These are phyloP conservation scores for Patella pellucida DNA, from an alignment of 2,888 invertebrate species.

Conservation along the genomic window DNA sequence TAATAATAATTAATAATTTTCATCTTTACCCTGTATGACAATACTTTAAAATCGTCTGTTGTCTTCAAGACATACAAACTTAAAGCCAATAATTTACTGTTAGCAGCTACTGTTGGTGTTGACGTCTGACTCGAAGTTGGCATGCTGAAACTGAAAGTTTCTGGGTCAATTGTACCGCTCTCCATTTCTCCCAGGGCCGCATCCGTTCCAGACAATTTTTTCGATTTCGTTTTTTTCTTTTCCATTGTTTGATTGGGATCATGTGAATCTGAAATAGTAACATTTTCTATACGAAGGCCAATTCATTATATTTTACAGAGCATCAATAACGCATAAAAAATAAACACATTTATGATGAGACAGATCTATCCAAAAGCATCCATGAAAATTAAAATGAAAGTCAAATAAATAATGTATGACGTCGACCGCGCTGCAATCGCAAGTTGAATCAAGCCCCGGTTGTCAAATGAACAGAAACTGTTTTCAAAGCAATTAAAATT, in stretches of 20 bases:
- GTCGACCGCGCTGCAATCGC: constrained; percentile 9
- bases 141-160: constrained; percentile 4
- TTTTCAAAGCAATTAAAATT: too few species aligned
- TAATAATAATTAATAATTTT: too few species aligned
- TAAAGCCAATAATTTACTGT: not conserved
- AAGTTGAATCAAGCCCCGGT: not conserved
- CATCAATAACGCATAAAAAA: too few species aligned
- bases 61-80: not conserved
- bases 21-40: not conserved
- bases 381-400: constrained; percentile 2
- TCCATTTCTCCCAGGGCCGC: constrained; percentile 1
- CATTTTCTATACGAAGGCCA: too few species aligned
- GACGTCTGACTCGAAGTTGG: not conserved
- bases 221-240: too few species aligned
- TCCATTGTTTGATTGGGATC: too few species aligned
- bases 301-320: too few species aligned
- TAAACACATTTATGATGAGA: too few species aligned
- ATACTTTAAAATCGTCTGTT: constrained; percentile 1
- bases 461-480: too few species aligned
- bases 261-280: too few species aligned
- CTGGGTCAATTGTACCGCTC: not conserved
- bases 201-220: too few species aligned
- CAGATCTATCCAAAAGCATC: too few species aligned
- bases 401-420: not conserved
- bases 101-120: not conserved